Evolutionary conservation across 2,888 invertebrate species (phyloP).

Genomic region (Agrilus cyanescens): DNA sequence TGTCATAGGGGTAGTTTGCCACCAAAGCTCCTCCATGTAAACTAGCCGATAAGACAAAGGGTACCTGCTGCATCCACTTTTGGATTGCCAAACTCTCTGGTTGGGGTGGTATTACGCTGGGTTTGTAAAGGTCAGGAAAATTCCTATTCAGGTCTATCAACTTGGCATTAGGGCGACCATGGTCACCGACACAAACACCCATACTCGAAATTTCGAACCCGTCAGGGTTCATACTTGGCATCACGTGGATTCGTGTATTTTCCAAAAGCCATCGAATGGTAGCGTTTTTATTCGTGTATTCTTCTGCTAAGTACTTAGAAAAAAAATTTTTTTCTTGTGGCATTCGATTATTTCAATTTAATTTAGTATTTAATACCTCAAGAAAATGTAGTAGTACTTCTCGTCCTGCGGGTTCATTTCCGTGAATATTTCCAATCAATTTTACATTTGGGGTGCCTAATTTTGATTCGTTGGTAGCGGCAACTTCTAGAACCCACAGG

Average conservation of each 20-base stretch:
- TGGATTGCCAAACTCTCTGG: slow-evolving; percentile 47
- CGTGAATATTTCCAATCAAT: slow-evolving; percentile 63
- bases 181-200: slow-evolving; percentile 22
- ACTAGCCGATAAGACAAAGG: slow-evolving; percentile 51
- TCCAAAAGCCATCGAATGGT: slow-evolving; percentile 47
- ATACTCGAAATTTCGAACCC: slow-evolving; percentile 41
- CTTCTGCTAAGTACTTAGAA: slow-evolving; percentile 36
- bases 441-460: slow-evolving; percentile 53
- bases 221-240: slow-evolving; percentile 69
- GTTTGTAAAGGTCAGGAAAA: slow-evolving; percentile 47
- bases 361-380: slow-evolving; percentile 25
- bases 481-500: slow-evolving; percentile 46
- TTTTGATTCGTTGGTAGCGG: slow-evolving; percentile 29
- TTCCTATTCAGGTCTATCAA: slow-evolving; percentile 43
- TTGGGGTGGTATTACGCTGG: slow-evolving; percentile 35
- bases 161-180: slow-evolving; percentile 25
- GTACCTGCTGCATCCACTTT: slow-evolving; percentile 43
- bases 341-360: no score
- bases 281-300: slow-evolving; percentile 33
- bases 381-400: slow-evolving; percentile 51
- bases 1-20: slow-evolving; percentile 59
- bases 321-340: neutral
- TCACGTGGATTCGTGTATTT: slow-evolving; percentile 56
- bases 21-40: slow-evolving; percentile 56
- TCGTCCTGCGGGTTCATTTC: slow-evolving; percentile 55